Base-by-base conservation (phyloP, 2,797 vertebrate genomes). In the Bovichtus variegatus region DNA sequence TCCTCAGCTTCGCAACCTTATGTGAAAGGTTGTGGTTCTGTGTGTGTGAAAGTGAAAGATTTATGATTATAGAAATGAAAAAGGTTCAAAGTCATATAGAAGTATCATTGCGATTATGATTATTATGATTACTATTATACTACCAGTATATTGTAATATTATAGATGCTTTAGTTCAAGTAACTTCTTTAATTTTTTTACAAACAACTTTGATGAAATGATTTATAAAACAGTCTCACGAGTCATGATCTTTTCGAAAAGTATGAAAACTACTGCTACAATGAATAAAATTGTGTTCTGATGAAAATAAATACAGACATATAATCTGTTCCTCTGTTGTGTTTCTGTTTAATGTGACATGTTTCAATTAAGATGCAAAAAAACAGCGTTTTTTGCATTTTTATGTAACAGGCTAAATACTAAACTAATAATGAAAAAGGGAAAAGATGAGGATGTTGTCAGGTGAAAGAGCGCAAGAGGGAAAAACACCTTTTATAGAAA, bases 181-280 rank as follows among this genome's bases (percentile, higher is more conserved):
- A 96, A 95, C 93, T 96, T 94, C 92, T 96, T 97, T 96, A 93
- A 96, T 96, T 96, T 96, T 96, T 97, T 95, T 96, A 96, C 95
- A 93, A 95, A 96, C 90, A 94, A 96, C 91, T 95, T 95, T 96
- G 95, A 96, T 96, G 94, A 95, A 95, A 94, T 96, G 92, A 97
- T 96, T 96, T 97, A 96, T 97, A 97, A 95, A 95, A 95, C 90
- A 92, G 95, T 95, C 94, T 95, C 93, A 96, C 93, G 86, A 96
- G 95, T 95, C 93, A 95, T 95, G 91, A 95, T 95, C 91, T 96
- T 96, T 96, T 96, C 91, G 49, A 94, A 94, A 96, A 95, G 93
- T 94, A 96, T 93, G 91, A 93, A 95, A 92, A 94, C 91, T 90
- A 96, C 95, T 94, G 94, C 94, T 95, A 96, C 95, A 94, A 95